Percentiles rank a stretch among this genome's conserved stretches.
These are phyloP conservation scores for Batillaria attramentaria DNA, from an alignment of 1,140 invertebrate genomes.

Conservation along the genomic window DNA sequence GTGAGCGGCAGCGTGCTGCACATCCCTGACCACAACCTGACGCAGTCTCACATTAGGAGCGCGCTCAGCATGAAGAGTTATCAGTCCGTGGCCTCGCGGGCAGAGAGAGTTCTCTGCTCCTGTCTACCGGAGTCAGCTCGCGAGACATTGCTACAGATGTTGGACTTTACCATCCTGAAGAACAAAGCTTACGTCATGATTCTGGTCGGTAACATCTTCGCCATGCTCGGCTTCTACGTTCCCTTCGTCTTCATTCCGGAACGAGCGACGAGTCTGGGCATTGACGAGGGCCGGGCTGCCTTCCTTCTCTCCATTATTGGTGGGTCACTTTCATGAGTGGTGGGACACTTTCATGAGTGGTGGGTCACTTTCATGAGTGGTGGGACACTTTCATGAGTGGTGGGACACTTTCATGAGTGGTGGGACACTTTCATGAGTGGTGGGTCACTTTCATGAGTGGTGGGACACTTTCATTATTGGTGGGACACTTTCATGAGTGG, in stretches of 20 bases:
- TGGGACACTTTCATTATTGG: too few relatives aligned
- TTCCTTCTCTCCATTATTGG: conserved; percentile 54
- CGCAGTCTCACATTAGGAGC: conserved; percentile 77
- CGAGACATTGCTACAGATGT: conserved; percentile 79
- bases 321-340: conserved; percentile 16
- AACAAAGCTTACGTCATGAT: conserved; percentile 48
- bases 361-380: too few relatives aligned
- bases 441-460: too few relatives aligned
- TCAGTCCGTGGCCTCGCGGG: not conserved
- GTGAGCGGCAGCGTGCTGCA: conserved; percentile 95
- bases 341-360: too few relatives aligned
- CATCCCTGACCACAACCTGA: conserved; percentile 84
- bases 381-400: too few relatives aligned
- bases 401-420: too few relatives aligned
- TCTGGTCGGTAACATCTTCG: conserved; percentile 91
- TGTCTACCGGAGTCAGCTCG: conserved; percentile 82
- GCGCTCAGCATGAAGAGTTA: conserved; percentile 31
- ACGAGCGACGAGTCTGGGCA: conserved; percentile 76
- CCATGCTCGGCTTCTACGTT: conserved; percentile 93
- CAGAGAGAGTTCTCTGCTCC: conserved; percentile 74
- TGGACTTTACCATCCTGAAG: conserved; percentile 89
- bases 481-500: too few relatives aligned
- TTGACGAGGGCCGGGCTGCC: conserved; percentile 39
- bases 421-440: too few relatives aligned
- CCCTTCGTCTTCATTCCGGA: conserved; percentile 95